Evolutionary conservation across 2,888 invertebrate species (phyloP).

Genomic region (Podotricha telesiphe): DNA sequence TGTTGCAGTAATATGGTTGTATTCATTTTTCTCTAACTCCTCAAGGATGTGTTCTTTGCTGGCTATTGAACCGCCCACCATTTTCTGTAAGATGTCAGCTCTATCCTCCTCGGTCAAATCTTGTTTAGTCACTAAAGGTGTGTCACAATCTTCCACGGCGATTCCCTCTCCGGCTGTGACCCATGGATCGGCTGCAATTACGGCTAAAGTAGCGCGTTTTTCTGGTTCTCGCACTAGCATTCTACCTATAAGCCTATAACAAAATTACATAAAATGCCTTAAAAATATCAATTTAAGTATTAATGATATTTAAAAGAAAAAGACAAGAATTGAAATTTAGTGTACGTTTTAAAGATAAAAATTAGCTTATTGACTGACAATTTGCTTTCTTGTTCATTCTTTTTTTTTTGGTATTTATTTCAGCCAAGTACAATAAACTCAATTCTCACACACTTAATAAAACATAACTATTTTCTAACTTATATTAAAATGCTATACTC

Average conservation of each 20-base stretch:
- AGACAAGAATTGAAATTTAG: too few species aligned
- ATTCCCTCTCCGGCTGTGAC: conserved; percentile 83
- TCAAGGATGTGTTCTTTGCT: conserved; percentile 96
- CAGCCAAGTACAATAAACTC: too few species aligned
- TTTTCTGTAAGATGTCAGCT: conserved; percentile 95
- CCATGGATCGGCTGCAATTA: conserved; percentile 95
- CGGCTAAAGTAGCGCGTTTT: conserved; percentile 92
- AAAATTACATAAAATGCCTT: too few species aligned
- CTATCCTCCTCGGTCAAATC: conserved; percentile 96
- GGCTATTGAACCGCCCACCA: conserved; percentile 97
- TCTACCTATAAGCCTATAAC: conserved; percentile 92
- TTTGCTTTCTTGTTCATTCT: too few species aligned
- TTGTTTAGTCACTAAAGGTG: conserved; percentile 94
- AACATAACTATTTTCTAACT: too few species aligned
- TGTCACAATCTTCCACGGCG: conserved; percentile 83
- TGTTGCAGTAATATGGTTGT: conserved; percentile 99
- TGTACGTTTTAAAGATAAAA: too few species aligned
- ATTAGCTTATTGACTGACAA: too few species aligned
- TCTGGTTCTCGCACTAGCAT: conserved; percentile 98
- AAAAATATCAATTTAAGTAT: too few species aligned
- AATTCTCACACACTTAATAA: too few species aligned
- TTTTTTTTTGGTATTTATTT: too few species aligned
- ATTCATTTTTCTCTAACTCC: conserved; percentile 97
- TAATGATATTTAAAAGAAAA: too few species aligned
- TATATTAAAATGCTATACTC: too few species aligned